Evolutionary conservation across 2,888 invertebrate genomes (phyloP), one percentile per base, ranked within the genome.

Genomic region (Metopia argyrocephala): DNA sequence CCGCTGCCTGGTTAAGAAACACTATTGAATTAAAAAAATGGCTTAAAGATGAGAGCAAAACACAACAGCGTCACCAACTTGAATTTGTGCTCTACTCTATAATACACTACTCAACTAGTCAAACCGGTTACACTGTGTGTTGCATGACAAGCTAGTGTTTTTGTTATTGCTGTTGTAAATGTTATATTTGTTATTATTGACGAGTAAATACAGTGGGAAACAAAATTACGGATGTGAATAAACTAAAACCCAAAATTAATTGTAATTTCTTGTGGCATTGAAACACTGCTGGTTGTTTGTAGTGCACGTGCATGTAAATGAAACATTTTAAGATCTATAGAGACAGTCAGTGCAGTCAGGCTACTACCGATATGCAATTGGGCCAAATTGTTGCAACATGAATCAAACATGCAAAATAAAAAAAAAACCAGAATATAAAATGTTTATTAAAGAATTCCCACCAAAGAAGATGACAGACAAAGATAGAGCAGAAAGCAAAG

Each of bases 301-400:
- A n/a, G n/a, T n/a, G n/a, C n/a, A n/a, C n/a, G n/a, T 12, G 2
- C 15, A 15, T 38, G 9, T 12, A 38, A 38, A 15, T 15, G 38
- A 12, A 2, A 12, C 15, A 3, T 38, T 38, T 38, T 38, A 38
- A 38, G 38, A 38, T 38, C 12, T 15, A 9, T 38, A 38, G n/a
- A n/a, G 12, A 38, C 15, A 38, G 38, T 2, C 38, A 38, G 38
- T 57, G 28, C 48, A n/a, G 62, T 48, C 68, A 23, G 31, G 52
- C 59, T 66, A 20, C 68, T 70, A 56, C 57, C 52, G 61, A 54
- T 61, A 31, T 70, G 74, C 81, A 81, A 81, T 71, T 81, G 81
- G 81, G 81, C 81, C 81, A 81, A 81, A 81, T 81, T 70, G 66
- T 81, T 81, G 76, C 78, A 74, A 78, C 78, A 81, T 81, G 76